phyloP scores from a whole-genome alignment of 2,888 invertebrate genomes.

The Fissipunctia ypsillon region DNA sequence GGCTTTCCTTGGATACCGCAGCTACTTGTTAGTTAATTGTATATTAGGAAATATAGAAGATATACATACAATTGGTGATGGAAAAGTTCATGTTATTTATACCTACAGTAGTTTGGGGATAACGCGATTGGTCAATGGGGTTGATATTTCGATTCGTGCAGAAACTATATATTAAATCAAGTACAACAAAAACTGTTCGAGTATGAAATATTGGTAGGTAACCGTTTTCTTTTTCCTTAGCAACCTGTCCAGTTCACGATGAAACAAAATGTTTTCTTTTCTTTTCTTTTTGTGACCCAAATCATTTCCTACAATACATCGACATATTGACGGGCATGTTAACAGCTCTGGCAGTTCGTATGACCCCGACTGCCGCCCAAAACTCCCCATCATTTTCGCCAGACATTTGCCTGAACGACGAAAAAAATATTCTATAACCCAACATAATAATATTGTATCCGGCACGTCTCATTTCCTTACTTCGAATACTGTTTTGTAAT shows the following conservation, averaged over 20 bases:
- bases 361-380: conserved; percentile 59
- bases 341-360: conserved; percentile 33
- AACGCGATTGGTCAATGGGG: neutral
- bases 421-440: conserved; percentile 54
- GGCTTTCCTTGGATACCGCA: conserved; percentile 8
- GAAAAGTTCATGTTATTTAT: conserved; percentile 18
- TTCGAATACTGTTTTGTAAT: conserved; percentile 68
- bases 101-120: neutral
- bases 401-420: conserved; percentile 54
- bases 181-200: neutral
- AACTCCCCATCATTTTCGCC: conserved; percentile 61
- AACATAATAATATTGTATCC: conserved; percentile 41
- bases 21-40: conserved; percentile 15
- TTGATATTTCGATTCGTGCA: conserved; percentile 10
- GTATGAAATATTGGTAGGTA: conserved; percentile 1
- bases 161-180: neutral
- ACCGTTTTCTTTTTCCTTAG: neutral
- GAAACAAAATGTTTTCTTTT: conserved; percentile 8
- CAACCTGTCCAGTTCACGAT: neutral
- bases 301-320: conserved; percentile 31
- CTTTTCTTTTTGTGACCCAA: conserved; percentile 25
- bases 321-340: conserved; percentile 47
- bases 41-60: conserved; percentile 11
- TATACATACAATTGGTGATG: neutral
- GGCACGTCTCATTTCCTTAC: conserved; percentile 51